Evolutionary conservation across 2,888 invertebrate genomes (phyloP).

Genomic region (Choreutis nemorana): DNA sequence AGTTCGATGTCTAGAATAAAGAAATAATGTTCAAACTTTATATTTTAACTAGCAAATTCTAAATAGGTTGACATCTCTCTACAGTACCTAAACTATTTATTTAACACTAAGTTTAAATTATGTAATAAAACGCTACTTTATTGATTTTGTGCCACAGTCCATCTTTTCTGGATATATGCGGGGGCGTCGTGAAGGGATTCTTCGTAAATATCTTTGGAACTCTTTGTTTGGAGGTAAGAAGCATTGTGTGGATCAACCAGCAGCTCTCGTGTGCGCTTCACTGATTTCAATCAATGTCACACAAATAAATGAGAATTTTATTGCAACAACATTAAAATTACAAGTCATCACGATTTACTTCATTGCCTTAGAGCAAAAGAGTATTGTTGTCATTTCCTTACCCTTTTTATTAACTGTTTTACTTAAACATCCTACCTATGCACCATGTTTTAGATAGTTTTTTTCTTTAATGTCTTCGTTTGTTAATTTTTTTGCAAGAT

Average conservation of each 20-base stretch:
- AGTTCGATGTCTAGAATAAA: neutral
- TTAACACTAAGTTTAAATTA: no score
- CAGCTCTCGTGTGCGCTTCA: slow-evolving; percentile 46
- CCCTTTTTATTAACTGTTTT: slow-evolving; percentile 44
- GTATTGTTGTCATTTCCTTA: slow-evolving; percentile 49
- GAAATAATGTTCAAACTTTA: no score
- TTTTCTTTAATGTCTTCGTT: no score
- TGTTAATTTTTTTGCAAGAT: no score
- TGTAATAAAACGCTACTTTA: no score
- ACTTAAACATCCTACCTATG: slow-evolving; percentile 39
- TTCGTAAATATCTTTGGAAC: slow-evolving; percentile 49
- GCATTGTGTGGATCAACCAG: slow-evolving; percentile 40
- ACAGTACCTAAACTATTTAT: no score
- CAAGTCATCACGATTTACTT: slow-evolving; percentile 54
- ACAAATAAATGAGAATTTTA: slow-evolving; percentile 64
- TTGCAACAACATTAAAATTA: slow-evolving; percentile 60
- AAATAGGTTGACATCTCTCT: no score
- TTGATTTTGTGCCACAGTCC: slow-evolving; percentile 20
- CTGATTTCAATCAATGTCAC: slow-evolving; percentile 44
- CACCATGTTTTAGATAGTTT: no score
- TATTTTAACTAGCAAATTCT: no score
- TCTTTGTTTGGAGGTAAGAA: slow-evolving; percentile 41
- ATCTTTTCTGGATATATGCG: slow-evolving; percentile 21
- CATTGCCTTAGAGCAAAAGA: slow-evolving; percentile 55
- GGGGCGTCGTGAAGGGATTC: slow-evolving; percentile 50